phyloP scores from a whole-genome alignment of 1,140 invertebrate genomes.

The Oreohelix idahoensis region DNA sequence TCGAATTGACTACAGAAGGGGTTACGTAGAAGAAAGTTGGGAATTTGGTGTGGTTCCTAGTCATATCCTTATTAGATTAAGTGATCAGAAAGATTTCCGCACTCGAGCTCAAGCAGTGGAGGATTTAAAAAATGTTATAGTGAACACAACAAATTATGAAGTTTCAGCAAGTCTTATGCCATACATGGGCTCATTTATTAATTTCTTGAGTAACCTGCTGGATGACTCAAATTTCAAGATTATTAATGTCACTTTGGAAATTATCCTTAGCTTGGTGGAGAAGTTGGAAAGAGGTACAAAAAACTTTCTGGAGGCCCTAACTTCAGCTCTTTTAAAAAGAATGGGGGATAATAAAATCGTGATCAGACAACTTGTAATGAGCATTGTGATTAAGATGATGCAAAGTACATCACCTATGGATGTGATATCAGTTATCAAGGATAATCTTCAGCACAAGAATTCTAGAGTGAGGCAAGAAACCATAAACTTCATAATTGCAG shows the following conservation, averaged over 20 bases:
- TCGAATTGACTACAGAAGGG: slow-evolving; percentile 28
- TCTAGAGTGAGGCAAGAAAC: slow-evolving; percentile 85
- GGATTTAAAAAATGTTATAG: slow-evolving; percentile 65
- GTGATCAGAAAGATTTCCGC: slow-evolving; percentile 71
- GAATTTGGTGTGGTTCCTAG: slow-evolving; percentile 72
- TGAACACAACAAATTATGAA: slow-evolving; percentile 56
- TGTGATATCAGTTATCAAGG: slow-evolving; percentile 78
- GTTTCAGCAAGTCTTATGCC: slow-evolving; percentile 74
- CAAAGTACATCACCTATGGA: slow-evolving; percentile 77
- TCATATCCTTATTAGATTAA: slow-evolving; percentile 69
- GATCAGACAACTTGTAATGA: slow-evolving; percentile 72
- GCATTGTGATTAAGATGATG: slow-evolving; percentile 80
- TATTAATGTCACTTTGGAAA: slow-evolving; percentile 76
- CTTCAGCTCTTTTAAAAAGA: slow-evolving; percentile 75
- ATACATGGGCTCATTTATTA: slow-evolving; percentile 79
- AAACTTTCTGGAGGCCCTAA: slow-evolving; percentile 69
- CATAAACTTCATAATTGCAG: slow-evolving; percentile 83
- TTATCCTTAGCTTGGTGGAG: slow-evolving; percentile 73
- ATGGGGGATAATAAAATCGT: slow-evolving; percentile 77
- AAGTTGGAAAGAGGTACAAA: slow-evolving; percentile 65
- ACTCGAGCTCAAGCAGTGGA: slow-evolving; percentile 70
- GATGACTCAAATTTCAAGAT: slow-evolving; percentile 78
- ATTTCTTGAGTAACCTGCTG: slow-evolving; percentile 76
- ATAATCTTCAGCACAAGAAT: slow-evolving; percentile 78
- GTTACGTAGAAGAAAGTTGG: slow-evolving; percentile 45